Percentiles rank a stretch among this genome's conserved stretches.
Conservation (phyloP, 2,797 vertebrate species). For the Sebastes elongatus region DNA sequence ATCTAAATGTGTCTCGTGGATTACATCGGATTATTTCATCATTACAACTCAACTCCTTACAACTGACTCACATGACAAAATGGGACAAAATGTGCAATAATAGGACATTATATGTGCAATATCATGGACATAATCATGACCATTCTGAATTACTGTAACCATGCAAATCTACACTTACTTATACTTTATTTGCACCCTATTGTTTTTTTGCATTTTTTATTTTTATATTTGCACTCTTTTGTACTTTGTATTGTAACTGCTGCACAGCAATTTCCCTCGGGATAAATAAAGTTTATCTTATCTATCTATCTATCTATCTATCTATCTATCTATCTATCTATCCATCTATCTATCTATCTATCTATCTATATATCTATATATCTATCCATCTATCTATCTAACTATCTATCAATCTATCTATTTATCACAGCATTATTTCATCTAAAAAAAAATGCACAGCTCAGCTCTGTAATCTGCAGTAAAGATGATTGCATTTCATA, state of each 20-base stretch:
- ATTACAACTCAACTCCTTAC: neutral
- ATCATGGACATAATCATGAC: too few relatives aligned
- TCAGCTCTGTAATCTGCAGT: slow-evolving; percentile 22
- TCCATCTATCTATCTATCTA: neutral
- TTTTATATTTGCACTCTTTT: neutral
- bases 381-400: neutral
- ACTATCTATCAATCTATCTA: slow-evolving; percentile 8
- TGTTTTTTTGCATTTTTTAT: too few relatives aligned
- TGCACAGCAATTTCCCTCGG: too few relatives aligned
- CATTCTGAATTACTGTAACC: too few relatives aligned
- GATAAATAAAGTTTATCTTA: too few relatives aligned
- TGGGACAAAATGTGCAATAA: neutral
- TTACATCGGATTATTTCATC: neutral
- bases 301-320: neutral
- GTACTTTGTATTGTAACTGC: too few relatives aligned
- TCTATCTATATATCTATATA: neutral
- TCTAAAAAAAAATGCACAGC: neutral
- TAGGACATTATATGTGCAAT: too few relatives aligned
- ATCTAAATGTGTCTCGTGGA: neutral
- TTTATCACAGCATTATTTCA: neutral
- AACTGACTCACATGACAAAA: neutral
- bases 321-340: neutral
- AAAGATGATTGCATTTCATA: slow-evolving; percentile 32
- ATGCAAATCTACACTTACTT: too few relatives aligned
- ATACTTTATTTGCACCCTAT: too few relatives aligned